Evolutionary conservation across 2,113 vertebrate genomes (phyloP), one percentile per base, ranked within the genome.

Genomic region (Pholis gunnellus): DNA sequence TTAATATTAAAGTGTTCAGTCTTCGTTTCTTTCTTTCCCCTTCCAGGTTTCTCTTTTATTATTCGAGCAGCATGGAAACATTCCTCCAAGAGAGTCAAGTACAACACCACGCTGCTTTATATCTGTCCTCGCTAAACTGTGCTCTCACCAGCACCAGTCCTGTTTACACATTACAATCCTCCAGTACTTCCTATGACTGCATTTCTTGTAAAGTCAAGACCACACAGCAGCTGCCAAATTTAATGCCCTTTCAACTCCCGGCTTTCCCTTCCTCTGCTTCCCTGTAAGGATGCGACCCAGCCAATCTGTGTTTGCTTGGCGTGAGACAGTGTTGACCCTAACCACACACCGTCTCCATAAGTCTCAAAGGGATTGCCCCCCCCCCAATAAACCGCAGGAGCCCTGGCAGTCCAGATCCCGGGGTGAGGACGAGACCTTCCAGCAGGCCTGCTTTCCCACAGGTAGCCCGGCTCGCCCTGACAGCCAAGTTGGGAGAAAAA

Each of bases 401-500:
- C 79, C 69, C 67, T 4, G 27, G 27, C 57, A 18, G 70, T 83
- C 57, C 78, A 73, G 88, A 70, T 84, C 83, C 65, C 68, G 6
- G 82, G 81, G 60, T 72, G 78, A 78, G 81, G 81, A 80, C 74
- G 25, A 84, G 84, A 89, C 91, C 73, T 72, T 82, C 65, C 69
- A 73, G 72, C 82, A 76, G 85, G 81, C 52, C 71, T 44, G 63
- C 78, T 84, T 93, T 95, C 92, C 91, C 92, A 89, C 92, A 95
- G 93, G 94, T 95, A 92, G 80, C 63, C 60, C 0, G 14, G 42
- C 42, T 85, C 72, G 5, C 70, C 52, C 56, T 83, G 87, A 91
- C 87, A 91, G 90, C 54, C 74, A 20, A 72, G 81, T 46, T 6
- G n/a, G 36, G 79, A 89, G 89, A 93, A 87, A 92, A 91, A 90